phyloP scores from a whole-genome alignment of 2,888 invertebrate genomes.

The Anarsia innoxiella region DNA sequence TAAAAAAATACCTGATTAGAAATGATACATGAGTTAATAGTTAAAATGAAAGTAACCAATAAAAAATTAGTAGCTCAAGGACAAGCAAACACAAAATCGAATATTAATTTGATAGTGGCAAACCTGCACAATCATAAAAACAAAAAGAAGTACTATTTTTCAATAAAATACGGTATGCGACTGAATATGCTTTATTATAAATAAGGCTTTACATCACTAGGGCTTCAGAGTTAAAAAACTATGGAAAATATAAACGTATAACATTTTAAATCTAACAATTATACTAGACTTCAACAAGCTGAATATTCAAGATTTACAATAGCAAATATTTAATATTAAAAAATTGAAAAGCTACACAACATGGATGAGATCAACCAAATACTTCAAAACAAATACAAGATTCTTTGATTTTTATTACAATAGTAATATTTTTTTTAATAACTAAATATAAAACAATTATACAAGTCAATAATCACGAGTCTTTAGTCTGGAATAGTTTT shows the following conservation, averaged over 20 bases:
- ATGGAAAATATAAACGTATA: conserved; percentile 34
- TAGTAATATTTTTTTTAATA: neutral
- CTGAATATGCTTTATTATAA: conserved; percentile 69
- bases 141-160: conserved; percentile 39
- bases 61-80: conserved; percentile 10
- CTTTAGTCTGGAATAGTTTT: no score
- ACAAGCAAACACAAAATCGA: conserved; percentile 38
- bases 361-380: conserved; percentile 23
- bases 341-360: conserved; percentile 27
- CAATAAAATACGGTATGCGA: conserved; percentile 65
- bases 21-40: no score
- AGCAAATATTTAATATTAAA: conserved; percentile 23
- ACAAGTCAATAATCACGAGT: no score
- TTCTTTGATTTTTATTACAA: conserved; percentile 2
- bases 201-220: conserved; percentile 65
- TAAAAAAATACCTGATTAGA: no score
- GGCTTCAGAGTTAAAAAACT: conserved; percentile 57
- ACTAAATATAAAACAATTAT: conserved; percentile 4
- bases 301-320: conserved; percentile 27
- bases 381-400: conserved; percentile 20
- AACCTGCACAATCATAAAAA: conserved; percentile 70
- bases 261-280: conserved; percentile 26
- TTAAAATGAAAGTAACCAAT: no score
- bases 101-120: conserved; percentile 55
- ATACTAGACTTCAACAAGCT: conserved; percentile 28